Evolutionary conservation across 1,140 invertebrate species (phyloP).

Genomic region (Drosophila teissieri): DNA sequence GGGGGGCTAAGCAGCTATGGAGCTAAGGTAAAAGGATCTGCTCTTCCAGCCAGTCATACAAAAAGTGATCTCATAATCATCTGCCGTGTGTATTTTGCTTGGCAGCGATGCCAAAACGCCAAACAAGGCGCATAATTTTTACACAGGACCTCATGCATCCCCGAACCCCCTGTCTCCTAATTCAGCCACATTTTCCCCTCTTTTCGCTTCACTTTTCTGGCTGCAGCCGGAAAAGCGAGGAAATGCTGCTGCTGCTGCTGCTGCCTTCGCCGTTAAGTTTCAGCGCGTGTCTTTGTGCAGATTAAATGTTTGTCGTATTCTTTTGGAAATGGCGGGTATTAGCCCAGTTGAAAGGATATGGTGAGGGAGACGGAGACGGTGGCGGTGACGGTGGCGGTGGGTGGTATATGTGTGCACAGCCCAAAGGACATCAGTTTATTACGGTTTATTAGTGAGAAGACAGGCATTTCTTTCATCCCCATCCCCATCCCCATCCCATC

Average conservation of each 20-base stretch:
- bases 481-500: neutral
- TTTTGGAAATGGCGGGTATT: slow-evolving; percentile 25
- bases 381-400: neutral
- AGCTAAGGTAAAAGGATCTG: slow-evolving; percentile 15
- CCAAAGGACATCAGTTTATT: slow-evolving; percentile 74
- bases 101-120: slow-evolving; percentile 64
- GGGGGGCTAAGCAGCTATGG: too few relatives aligned
- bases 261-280: slow-evolving; percentile 49
- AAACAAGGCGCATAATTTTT: slow-evolving; percentile 73
- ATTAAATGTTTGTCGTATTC: slow-evolving; percentile 77
- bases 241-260: slow-evolving; percentile 13
- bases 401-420: slow-evolving; percentile 14
- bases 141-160: slow-evolving; percentile 44
- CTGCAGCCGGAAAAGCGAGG: slow-evolving; percentile 30
- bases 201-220: slow-evolving; percentile 34
- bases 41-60: slow-evolving; percentile 66
- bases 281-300: slow-evolving; percentile 69
- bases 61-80: slow-evolving; percentile 81
- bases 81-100: slow-evolving; percentile 65
- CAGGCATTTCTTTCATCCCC: slow-evolving; percentile 53
- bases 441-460: slow-evolving; percentile 67
- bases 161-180: neutral
- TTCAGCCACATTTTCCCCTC: neutral
- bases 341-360: slow-evolving; percentile 11
- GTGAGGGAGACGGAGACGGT: neutral